phyloP scores from a whole-genome alignment of 37 sponge, comb jelly and placozoan species.

The Cladorhizidae sp. region DNA sequence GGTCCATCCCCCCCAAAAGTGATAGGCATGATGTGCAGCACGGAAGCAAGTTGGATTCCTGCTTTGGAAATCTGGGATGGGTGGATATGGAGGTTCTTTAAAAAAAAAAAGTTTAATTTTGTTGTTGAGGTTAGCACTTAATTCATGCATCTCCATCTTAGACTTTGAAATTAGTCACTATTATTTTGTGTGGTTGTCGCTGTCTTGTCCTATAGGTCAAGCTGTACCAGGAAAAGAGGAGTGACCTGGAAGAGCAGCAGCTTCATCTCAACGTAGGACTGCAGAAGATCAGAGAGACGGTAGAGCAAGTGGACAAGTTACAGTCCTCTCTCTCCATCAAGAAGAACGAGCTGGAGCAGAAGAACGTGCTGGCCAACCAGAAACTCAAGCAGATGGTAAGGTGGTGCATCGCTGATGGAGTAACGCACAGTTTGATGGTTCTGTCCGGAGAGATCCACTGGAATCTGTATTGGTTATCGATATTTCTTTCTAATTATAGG shows the following conservation, averaged over 20 bases:
- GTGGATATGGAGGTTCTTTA: too few species aligned
- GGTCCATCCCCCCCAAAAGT: too few species aligned
- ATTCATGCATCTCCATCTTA: too few species aligned
- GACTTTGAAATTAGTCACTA: too few species aligned
- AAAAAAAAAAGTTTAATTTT: too few species aligned
- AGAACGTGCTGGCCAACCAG: slow-evolving; percentile 94
- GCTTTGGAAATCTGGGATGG: too few species aligned
- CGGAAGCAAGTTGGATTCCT: too few species aligned
- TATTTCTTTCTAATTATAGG: slow-evolving; percentile 30
- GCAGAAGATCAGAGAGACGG: slow-evolving; percentile 94
- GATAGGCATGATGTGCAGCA: too few species aligned
- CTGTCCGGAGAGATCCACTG: neutral
- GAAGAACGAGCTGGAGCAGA: slow-evolving; percentile 92
- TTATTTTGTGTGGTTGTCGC: slow-evolving; percentile 9
- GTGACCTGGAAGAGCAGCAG: slow-evolving; percentile 96
- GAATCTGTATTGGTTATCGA: neutral
- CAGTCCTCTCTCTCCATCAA: slow-evolving; percentile 91
- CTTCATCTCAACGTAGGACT: slow-evolving; percentile 97
- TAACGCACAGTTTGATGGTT: too few species aligned
- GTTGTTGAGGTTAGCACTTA: too few species aligned
- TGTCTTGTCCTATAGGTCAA: slow-evolving; percentile 4
- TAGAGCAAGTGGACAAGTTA: slow-evolving; percentile 95
- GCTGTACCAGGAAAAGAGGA: slow-evolving; percentile 41
- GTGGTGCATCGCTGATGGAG: too few species aligned
- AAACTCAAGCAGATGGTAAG: slow-evolving; percentile 91